Percentiles rank a stretch among this genome's conserved stretches.
Evolutionary conservation across 1,140 invertebrate genomes (phyloP).

Genomic region (Microplitis mediator): DNA sequence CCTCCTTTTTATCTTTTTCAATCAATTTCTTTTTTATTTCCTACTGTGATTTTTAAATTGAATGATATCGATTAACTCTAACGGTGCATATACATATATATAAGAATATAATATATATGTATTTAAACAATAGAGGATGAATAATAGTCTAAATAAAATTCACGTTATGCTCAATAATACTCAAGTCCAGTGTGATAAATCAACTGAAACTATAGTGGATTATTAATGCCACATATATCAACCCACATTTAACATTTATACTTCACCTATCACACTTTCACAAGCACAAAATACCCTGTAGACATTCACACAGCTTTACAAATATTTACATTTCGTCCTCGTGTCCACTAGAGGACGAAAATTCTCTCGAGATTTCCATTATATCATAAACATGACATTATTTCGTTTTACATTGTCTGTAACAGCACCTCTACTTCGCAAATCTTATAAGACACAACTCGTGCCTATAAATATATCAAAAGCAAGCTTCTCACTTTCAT

Average conservation of each 20-base stretch:
- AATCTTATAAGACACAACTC: background rate
- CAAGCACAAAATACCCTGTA: background rate
- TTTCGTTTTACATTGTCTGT: background rate
- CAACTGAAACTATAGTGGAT: background rate
- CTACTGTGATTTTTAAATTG: too few relatives aligned
- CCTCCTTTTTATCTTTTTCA: too few relatives aligned
- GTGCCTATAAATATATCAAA: too few relatives aligned
- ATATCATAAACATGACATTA: background rate
- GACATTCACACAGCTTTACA: background rate
- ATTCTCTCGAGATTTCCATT: background rate
- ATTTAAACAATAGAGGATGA: background rate
- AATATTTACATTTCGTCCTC: too few relatives aligned
- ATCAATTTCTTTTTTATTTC: too few relatives aligned
- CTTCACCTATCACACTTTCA: background rate
- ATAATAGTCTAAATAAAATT: background rate
- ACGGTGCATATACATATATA: too few relatives aligned
- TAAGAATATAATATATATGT: background rate
- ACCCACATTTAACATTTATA: background rate
- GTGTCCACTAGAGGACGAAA: background rate
- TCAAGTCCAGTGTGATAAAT: background rate
- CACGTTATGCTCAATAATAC: background rate
- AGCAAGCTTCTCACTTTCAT: too few relatives aligned
- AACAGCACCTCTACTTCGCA: background rate
- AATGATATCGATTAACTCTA: too few relatives aligned
- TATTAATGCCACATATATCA: conserved; percentile 2